Evolutionary conservation across 2,113 vertebrate species (phyloP), one percentile per base, ranked within the genome.

Genomic region (Lepisosteus oculatus): DNA sequence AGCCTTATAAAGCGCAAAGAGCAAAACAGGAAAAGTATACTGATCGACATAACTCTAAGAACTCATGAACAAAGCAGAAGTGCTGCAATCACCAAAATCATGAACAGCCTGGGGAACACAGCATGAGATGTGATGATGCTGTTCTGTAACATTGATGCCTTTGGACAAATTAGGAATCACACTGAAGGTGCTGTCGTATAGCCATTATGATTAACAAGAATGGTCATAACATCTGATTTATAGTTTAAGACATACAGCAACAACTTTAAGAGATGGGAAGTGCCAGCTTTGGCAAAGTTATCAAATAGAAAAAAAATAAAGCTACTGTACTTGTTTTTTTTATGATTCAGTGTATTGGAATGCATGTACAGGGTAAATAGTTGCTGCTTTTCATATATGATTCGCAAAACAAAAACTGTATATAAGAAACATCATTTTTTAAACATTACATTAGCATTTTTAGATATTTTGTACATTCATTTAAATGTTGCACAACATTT

Each of bases 51-150:
- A 43, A 63, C 6, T 45, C 43, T 5, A 54, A 43, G 62, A 69
- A 67, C 54, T 43, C 63, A 82, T 76, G 74, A 80, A 55, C 47
- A 73, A 73, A 80, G 76, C 64, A 43, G 75, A 47, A 67, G 47
- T 6, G 9, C 47, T 51, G 9, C 9, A 51, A 51, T 6, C 47
- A 51, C 29, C 5, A 51, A 51, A 67, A 66, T 65, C 43, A 51
- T 43, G 56, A 3, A 12, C 56, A 42, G 14, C 44, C 15, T 15
- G 64, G 65, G 55, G 14, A 44, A 51, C 43, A 42, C 29, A 63
- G 4, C 54, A 65, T 29, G 47, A 1, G 65, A 47, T 8, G 8
- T 17, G 14, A n/a, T 45, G 70, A 55, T 9, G 3, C 56, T 14
- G 72, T 56, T 47, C 43, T 67, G 72, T 67, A 13, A 62, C 15